Conservation (phyloP, 2,888 invertebrate genomes). For the Rhamnusium bicolor region DNA sequence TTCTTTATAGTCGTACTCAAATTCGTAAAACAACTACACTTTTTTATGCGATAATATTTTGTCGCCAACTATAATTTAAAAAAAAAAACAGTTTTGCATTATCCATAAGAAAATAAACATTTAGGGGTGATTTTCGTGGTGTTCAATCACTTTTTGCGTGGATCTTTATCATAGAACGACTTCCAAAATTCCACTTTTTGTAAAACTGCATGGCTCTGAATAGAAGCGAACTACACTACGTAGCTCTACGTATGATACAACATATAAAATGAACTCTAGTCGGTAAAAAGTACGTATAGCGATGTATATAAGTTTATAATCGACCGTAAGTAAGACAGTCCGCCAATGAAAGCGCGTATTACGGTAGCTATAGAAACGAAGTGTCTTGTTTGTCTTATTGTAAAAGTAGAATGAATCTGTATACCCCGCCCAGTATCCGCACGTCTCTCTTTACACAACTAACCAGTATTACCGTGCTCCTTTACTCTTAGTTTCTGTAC, state of each 20-base stretch:
- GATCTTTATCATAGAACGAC: too few species aligned
- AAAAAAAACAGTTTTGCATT: too few species aligned
- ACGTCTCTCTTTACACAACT: slow-evolving; percentile 66
- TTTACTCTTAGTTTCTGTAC: slow-evolving; percentile 57
- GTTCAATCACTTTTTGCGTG: too few species aligned
- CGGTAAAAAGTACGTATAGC: slow-evolving; percentile 50
- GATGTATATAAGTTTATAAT: slow-evolving; percentile 61
- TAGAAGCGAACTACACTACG: too few species aligned
- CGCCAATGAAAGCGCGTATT: slow-evolving; percentile 71
- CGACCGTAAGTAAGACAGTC: slow-evolving; percentile 62
- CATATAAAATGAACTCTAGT: slow-evolving; percentile 42
- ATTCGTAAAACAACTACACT: too few species aligned
- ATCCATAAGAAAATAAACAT: too few species aligned
- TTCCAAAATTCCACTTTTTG: too few species aligned
- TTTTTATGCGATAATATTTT: too few species aligned
- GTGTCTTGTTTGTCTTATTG: slow-evolving; percentile 69
- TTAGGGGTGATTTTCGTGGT: too few species aligned
- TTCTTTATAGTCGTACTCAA: too few species aligned
- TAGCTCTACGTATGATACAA: slow-evolving; percentile 10
- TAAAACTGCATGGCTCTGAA: too few species aligned
- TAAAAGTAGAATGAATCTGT: slow-evolving; percentile 70
- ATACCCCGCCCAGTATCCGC: slow-evolving; percentile 69
- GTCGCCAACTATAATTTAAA: too few species aligned
- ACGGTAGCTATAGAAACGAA: slow-evolving; percentile 72
- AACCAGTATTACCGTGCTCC: slow-evolving; percentile 57